Base-by-base conservation (phyloP, 2,888 invertebrate species). In the Andrena flavipes region DNA sequence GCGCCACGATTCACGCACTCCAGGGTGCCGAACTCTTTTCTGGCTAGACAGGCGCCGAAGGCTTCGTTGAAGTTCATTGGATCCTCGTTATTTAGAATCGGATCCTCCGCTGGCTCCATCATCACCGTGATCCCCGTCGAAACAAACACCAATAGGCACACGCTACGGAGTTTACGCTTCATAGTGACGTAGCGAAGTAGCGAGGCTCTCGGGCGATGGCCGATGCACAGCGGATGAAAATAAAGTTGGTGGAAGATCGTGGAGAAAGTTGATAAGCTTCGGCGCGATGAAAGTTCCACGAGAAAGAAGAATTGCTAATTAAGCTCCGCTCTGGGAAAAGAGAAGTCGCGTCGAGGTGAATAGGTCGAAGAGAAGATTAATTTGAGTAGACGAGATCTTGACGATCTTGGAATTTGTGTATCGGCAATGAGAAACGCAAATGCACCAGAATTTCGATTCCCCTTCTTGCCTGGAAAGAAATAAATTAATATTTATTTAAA, bases 1-100 rank as follows among this genome's bases (percentile, higher is more conserved):
- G 97, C 95, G n/a, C 97, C 96, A 35, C 96, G 96, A 0, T 97
- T 97, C 70, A 97, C 94, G 93, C 97, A 97, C 80, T 96, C 96
- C 48, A 92, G 76, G 0, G 92, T 87, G 2, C 91, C 89, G 56
- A 91, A 86, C 82, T 90, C 86, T 60, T 89, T 89, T 26, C 89
- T 88, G 6, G 91, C 84, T n/a, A 93, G 70, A 77, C 93, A 93
- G 13, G 78, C 49, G 2, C 85, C 89, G n/a, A 94, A 82, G 4
- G 89, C 90, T 0, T 91, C 91, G 23, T 86, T 84, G 65, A 93
- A 93, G 16, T 69, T 89, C 10, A 73, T 71, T 0, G 90, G 71
- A 2, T 91, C 91, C 5, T 91, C 90, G 5, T 87, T 82, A 4
- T 73, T 72, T 10, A 87, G 23, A 1, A 85, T 82, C 0, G 88